These are phyloP conservation scores for Oryzias sinensis DNA, from an alignment of 2,797 vertebrate genomes.

Conservation along the genomic window DNA sequence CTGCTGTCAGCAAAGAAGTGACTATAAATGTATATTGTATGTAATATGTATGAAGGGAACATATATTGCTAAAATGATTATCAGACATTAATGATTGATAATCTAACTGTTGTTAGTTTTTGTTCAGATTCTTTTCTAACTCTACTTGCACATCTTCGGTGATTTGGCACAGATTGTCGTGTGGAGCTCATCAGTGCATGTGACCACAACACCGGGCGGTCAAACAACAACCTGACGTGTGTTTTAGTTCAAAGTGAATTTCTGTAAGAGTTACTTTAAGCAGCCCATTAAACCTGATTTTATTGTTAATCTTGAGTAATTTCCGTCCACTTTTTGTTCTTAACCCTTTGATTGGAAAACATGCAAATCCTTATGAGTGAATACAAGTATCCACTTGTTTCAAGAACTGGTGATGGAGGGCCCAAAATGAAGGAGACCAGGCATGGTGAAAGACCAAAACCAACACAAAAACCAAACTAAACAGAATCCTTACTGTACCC, in stretches of 20 bases:
- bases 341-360: neutral
- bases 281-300: conserved; percentile 76
- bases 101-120: conserved; percentile 75
- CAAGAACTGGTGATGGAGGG: too few species aligned
- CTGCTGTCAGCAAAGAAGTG: conserved; percentile 58
- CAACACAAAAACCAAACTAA: too few species aligned
- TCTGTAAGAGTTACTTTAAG: conserved; percentile 67
- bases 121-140: conserved; percentile 74
- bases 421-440: too few species aligned
- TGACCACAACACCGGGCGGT: conserved; percentile 42
- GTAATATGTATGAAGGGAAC: conserved; percentile 68
- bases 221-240: conserved; percentile 53
- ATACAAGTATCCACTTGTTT: too few species aligned
- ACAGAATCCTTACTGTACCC: too few species aligned
- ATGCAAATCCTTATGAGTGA: too few species aligned
- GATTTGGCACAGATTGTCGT: conserved; percentile 65
- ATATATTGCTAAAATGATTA: conserved; percentile 68
- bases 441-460: too few species aligned
- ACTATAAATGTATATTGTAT: conserved; percentile 70
- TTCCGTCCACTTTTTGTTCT: conserved; percentile 20
- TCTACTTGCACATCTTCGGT: conserved; percentile 60
- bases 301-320: conserved; percentile 62
- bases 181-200: conserved; percentile 54
- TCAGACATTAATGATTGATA: conserved; percentile 68
- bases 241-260: conserved; percentile 66